phyloP scores from a whole-genome alignment of 2,113 vertebrate species.

The Emydura subglobosa region DNA sequence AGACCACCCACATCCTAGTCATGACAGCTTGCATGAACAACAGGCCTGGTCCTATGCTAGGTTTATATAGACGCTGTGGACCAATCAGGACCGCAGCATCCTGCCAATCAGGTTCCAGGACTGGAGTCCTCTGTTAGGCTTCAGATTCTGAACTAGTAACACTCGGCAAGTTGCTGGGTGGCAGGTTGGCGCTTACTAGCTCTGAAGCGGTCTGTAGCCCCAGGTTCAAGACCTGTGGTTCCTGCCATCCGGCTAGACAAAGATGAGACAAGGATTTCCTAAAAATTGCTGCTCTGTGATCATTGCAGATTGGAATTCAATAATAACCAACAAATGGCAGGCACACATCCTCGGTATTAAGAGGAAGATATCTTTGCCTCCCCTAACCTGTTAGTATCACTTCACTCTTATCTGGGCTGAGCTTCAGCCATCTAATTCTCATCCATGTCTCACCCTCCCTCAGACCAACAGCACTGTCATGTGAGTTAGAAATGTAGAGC shows the following conservation, averaged over 20 bases:
- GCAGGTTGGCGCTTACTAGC: no score
- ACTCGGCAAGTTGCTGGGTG: no score
- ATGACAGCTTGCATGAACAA: no score
- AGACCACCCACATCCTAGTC: no score
- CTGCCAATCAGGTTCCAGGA: no score
- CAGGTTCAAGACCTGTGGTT: no score
- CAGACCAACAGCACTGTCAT: background rate
- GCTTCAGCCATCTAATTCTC: background rate
- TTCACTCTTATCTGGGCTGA: background rate
- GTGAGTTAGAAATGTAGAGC: background rate
- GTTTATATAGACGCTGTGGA: no score
- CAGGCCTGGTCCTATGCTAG: no score
- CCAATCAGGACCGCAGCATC: no score
- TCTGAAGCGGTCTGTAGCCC: no score
- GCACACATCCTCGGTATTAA: background rate
- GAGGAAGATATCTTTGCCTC: background rate
- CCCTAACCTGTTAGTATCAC: background rate
- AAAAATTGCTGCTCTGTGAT: background rate
- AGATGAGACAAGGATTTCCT: slow-evolving; percentile 25
- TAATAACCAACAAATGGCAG: background rate
- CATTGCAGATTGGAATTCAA: background rate
- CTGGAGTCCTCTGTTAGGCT: no score
- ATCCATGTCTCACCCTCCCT: accelerated
- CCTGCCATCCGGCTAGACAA: background rate
- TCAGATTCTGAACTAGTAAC: no score